Percentiles rank a stretch among this genome's conserved stretches.
Evolutionary conservation across 2,888 invertebrate genomes (phyloP).

Genomic region (Gastracanthus pulcherrimus): DNA sequence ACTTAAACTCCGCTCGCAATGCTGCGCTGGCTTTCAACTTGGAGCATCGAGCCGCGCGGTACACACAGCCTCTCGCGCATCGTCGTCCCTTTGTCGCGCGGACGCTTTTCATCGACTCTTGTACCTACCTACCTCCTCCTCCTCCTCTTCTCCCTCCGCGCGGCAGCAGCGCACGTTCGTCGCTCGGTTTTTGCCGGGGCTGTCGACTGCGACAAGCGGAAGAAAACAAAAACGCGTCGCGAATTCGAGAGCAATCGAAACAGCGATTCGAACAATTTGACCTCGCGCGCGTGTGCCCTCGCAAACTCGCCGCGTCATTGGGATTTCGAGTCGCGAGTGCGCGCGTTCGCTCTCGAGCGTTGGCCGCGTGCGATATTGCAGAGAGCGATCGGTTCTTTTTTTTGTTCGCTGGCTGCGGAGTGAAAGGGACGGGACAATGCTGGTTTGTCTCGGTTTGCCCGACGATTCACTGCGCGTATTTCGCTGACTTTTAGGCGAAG

Average conservation of each 20-base stretch:
- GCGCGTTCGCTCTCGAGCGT: not conserved
- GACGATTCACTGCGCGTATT: not conserved
- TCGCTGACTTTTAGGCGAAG: not conserved
- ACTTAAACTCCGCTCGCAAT: slow-evolving; percentile 7
- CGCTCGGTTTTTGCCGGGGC: not conserved
- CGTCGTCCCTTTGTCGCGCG: not conserved
- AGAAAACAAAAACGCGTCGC: not conserved
- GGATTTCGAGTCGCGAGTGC: not conserved
- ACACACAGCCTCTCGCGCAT: not conserved
- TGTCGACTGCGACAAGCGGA: not conserved
- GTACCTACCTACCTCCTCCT: not conserved
- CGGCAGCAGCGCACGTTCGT: not conserved
- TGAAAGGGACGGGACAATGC: not conserved
- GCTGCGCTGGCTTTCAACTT: not conserved
- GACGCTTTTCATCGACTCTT: slow-evolving; percentile 8
- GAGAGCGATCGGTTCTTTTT: not conserved
- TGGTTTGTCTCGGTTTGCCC: not conserved
- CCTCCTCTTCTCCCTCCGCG: not conserved
- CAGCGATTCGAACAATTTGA: slow-evolving; percentile 26
- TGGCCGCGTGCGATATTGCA: not conserved
- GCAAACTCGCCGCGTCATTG: not conserved
- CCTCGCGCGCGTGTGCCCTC: not conserved
- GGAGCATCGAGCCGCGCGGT: too few relatives aligned
- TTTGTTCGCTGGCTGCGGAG: too few relatives aligned
- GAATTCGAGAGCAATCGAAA: slow-evolving; percentile 35